phyloP scores from a whole-genome alignment of 1,140 invertebrate genomes.

The Trichonephila clavata region DNA sequence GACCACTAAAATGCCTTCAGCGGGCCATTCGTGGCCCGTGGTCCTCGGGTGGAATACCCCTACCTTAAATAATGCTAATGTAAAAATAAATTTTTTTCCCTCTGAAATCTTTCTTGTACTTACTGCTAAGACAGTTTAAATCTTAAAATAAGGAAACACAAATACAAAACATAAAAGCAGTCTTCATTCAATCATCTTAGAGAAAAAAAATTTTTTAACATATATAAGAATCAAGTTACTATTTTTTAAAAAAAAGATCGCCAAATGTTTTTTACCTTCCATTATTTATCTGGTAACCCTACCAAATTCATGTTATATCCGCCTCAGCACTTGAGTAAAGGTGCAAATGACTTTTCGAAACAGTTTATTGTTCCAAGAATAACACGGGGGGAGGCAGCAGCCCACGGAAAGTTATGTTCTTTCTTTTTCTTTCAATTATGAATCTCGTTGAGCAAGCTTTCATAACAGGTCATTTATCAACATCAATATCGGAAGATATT shows the following conservation, averaged over 20 bases:
- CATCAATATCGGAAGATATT: conserved; percentile 68
- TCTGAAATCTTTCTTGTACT: too few species aligned
- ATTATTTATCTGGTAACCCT: background rate
- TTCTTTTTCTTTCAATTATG: conserved; percentile 68
- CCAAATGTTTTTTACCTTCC: background rate
- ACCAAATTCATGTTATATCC: conserved; percentile 33
- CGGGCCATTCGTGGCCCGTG: too few species aligned
- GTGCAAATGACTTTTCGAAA: conserved; percentile 69
- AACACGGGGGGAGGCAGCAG: background rate
- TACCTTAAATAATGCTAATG: background rate
- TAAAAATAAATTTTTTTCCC: background rate
- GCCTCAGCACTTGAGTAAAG: conserved; percentile 54
- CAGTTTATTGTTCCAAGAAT: conserved; percentile 57
- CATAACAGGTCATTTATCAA: conserved; percentile 60
- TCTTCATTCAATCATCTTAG: too few species aligned
- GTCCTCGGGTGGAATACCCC: too few species aligned
- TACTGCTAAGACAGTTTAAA: background rate
- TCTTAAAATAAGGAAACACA: background rate
- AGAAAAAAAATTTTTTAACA: too few species aligned
- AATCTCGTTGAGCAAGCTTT: conserved; percentile 65
- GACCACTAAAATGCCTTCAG: too few species aligned
- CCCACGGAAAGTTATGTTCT: conserved; percentile 1
- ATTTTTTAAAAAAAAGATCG: background rate
- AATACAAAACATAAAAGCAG: background rate
- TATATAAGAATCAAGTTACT: background rate